Percentiles rank a stretch among this genome's conserved stretches.
Conservation (phyloP, 53 echinoderm and acorn worm species). For the Luidia sarsii region DNA sequence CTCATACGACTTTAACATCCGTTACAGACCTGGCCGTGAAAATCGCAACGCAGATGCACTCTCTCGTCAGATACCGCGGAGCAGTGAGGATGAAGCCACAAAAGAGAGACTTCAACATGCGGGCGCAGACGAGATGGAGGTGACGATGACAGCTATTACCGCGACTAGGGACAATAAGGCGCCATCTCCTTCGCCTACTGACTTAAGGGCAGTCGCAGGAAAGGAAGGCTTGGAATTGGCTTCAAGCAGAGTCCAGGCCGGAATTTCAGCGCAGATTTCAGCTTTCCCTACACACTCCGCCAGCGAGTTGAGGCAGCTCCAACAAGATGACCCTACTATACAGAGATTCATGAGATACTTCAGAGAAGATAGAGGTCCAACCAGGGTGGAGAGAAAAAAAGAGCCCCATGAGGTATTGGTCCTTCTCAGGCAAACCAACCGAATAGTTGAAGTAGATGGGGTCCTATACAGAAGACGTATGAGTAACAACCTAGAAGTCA, state of each 20-base stretch:
- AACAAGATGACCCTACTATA: background rate
- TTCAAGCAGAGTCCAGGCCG: background rate
- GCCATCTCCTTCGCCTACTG: background rate
- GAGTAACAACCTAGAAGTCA: background rate
- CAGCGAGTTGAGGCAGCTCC: background rate
- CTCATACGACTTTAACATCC: background rate
- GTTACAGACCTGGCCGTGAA: background rate
- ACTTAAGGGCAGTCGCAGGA: background rate
- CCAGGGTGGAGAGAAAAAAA: background rate
- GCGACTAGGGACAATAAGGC: background rate
- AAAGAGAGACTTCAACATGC: background rate
- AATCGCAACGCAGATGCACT: slow-evolving; percentile 16
- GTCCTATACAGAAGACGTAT: background rate
- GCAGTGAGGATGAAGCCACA: background rate
- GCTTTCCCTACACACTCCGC: background rate
- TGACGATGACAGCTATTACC: background rate
- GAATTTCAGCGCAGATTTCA: slow-evolving; percentile 17
- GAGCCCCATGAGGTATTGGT: background rate
- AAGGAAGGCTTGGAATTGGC: background rate
- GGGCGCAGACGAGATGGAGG: background rate
- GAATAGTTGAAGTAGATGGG: background rate
- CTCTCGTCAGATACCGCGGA: slow-evolving; percentile 7
- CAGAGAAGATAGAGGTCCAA: background rate
- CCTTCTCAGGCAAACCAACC: background rate
- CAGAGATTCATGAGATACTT: background rate